Evolutionary conservation across 1,140 invertebrate species (phyloP), one percentile per base, ranked within the genome.

Genomic region (Dreissena polymorpha): DNA sequence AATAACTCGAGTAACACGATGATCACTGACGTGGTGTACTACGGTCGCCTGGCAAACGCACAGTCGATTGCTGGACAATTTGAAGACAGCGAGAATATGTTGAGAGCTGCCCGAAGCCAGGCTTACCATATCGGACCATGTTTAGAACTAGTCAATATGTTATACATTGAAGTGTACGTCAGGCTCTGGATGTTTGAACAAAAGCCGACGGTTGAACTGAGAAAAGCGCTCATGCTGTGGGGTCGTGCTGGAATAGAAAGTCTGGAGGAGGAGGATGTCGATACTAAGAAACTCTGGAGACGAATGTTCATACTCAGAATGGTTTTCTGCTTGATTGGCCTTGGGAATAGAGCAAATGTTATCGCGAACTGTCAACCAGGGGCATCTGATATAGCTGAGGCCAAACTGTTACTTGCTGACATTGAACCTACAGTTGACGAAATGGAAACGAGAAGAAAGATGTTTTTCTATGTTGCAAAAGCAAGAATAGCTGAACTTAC

Each of bases 381-480:
- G 23, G 7, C 51, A 29, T n/a, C 27, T n/a, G 18, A 51, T n/a
- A 21, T 79, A 29, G 10, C 10, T 14, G 27, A 79, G 55, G 64
- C 76, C 16, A 55, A 27, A 69, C 10, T 13, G 25, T 29, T 69
- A 50, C 29, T 79, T 6, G 21, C 10, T n/a, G 65, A 79, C 12
- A 57, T 79, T 27, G 23, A 79, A 7, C n/a, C 7, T 8, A 76
- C 7, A 39, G 64, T 57, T 39, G 16, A 55, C 16, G 76, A 51
- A 8, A 79, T 79, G 14, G 76, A 79, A 49, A 57, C 50, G 0
- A 53, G 67, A 23, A 49, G 76, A 57, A 27, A 79, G 23, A 70
- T 79, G 76, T 70, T 79, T 57, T 79, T 69, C 29, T 79, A 16
- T 29, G 76, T 69, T 25, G 76, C 67, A 10, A 79, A 23, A 70